Evolutionary conservation across 2,113 vertebrate species (phyloP).

Genomic region (Microcebus ravelobensis): DNA sequence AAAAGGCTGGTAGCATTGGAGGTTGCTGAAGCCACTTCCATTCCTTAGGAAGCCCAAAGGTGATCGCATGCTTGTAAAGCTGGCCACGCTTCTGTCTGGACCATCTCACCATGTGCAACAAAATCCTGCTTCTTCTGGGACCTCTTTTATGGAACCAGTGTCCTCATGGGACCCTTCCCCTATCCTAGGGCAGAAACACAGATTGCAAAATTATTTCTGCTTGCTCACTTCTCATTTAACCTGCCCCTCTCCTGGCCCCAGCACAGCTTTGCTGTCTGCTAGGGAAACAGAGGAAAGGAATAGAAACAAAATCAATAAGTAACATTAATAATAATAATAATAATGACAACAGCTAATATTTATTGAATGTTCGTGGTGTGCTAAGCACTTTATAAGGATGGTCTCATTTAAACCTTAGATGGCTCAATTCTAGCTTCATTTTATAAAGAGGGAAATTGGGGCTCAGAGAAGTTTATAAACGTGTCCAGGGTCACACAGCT

Average conservation of each 20-base stretch:
- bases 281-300: neutral
- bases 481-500: neutral
- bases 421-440: neutral
- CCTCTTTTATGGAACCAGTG: neutral
- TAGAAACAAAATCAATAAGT: neutral
- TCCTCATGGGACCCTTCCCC: neutral
- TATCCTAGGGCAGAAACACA: neutral
- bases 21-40: neutral
- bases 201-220: neutral
- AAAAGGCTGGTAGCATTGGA: neutral
- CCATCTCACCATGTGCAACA: neutral
- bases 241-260: neutral
- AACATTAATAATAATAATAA: neutral
- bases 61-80: neutral
- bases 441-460: neutral
- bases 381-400: neutral
- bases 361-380: neutral
- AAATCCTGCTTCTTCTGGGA: neutral
- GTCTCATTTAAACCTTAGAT: neutral
- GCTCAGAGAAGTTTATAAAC: neutral
- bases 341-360: neutral
- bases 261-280: neutral
- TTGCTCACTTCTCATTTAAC: neutral
- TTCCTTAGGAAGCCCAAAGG: neutral
- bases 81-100: neutral